These are phyloP conservation scores for Synodontis membranacea DNA, from an alignment of 2,113 vertebrate genomes.

Conservation along the genomic window DNA sequence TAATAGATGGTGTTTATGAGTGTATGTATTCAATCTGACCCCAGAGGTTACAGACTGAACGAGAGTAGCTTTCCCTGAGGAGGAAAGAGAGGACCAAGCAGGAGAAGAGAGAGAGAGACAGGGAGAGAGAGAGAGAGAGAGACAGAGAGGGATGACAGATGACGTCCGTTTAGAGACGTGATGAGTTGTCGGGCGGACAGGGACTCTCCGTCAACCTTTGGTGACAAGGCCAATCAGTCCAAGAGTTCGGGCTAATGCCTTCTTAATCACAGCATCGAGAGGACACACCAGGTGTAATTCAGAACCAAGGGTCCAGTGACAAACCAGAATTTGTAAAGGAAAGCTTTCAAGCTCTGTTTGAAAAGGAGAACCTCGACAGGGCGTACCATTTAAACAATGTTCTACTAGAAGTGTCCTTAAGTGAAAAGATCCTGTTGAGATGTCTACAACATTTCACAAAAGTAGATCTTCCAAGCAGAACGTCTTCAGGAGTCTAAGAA, in stretches of 20 bases:
- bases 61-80: conserved; percentile 57
- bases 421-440: not conserved
- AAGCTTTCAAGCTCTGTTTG: not conserved
- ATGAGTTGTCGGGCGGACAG: conserved; percentile 65
- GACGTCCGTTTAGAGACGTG: conserved; percentile 59
- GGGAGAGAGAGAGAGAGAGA: conserved; percentile 40
- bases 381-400: not conserved
- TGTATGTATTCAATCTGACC: conserved; percentile 82
- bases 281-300: conserved; percentile 4
- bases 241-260: conserved; percentile 38
- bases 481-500: not conserved
- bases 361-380: not conserved
- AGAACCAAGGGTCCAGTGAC: not conserved
- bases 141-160: conserved; percentile 62
- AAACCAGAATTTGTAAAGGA: not conserved
- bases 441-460: not conserved
- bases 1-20: conserved; percentile 85
- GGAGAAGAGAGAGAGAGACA: conserved; percentile 55
- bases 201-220: conserved; percentile 72
- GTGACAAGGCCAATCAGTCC: conserved; percentile 73
- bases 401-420: not conserved
- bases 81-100: conserved; percentile 55
- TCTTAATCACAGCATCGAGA: not conserved
- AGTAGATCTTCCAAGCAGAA: not conserved
- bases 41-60: conserved; percentile 75